A percentile compares a stretch with the other conserved stretches of the same genome.
These are phyloP conservation scores for Nezara viridula DNA, from an alignment of 2,888 invertebrate genomes.

Conservation along the genomic window DNA sequence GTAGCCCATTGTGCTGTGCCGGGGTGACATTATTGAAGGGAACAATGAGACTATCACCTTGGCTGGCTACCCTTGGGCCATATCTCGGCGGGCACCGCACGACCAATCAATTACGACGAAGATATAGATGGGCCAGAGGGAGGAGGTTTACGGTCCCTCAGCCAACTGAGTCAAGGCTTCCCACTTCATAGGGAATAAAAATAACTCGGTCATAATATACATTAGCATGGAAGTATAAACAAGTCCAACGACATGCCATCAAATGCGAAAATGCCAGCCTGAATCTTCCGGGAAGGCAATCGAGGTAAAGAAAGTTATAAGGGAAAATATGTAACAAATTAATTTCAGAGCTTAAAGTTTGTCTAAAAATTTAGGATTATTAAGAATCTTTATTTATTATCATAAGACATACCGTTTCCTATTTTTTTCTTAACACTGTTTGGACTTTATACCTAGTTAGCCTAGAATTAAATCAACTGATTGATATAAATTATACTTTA, in stretches of 20 bases:
- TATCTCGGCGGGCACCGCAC: background rate
- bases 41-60: background rate
- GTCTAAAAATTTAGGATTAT: too few relatives aligned
- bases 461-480: too few relatives aligned
- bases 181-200: background rate
- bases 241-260: background rate
- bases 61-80: conserved; percentile 16
- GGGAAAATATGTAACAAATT: too few relatives aligned
- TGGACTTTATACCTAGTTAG: too few relatives aligned
- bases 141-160: background rate
- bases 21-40: conserved; percentile 1
- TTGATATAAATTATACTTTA: too few relatives aligned
- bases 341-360: too few relatives aligned
- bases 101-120: background rate
- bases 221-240: background rate
- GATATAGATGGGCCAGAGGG: background rate
- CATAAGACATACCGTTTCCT: too few relatives aligned
- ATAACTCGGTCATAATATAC: background rate
- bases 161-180: background rate
- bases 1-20: background rate
- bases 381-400: too few relatives aligned
- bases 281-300: background rate
- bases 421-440: too few relatives aligned
- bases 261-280: background rate
- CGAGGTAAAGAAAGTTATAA: too few relatives aligned